These are phyloP conservation scores for Parazoanthus swiftii DNA, from an alignment of 92 coral and sea anemone genomes.

Conservation along the genomic window DNA sequence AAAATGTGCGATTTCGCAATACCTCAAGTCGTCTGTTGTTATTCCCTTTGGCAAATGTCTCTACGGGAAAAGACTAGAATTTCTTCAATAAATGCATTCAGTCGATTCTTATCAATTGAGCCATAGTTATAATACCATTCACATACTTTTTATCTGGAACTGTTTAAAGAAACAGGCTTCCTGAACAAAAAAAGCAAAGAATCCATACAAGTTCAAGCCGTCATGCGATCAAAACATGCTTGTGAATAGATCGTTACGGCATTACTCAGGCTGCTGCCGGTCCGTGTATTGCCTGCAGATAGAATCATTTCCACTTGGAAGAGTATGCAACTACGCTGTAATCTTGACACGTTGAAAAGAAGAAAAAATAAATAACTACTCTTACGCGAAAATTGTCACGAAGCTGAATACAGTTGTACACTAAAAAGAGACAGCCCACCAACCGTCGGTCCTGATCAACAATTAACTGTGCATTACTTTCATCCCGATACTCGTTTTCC, in stretches of 20 bases:
- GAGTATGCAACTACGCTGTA: neutral
- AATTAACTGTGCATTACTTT: neutral
- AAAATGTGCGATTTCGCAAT: neutral
- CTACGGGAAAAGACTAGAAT: constrained; percentile 1
- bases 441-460: neutral
- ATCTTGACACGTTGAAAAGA: neutral
- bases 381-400: neutral
- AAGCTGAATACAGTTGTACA: neutral
- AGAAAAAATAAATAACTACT: neutral
- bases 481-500: neutral
- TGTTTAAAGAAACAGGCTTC: neutral
- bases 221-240: too few relatives aligned
- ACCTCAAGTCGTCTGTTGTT: neutral
- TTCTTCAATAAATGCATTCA: neutral
- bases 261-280: neutral
- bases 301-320: neutral
- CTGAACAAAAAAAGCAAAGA: neutral
- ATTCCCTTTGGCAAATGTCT: neutral
- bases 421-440: neutral
- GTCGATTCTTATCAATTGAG: neutral
- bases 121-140: neutral
- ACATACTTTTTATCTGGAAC: neutral
- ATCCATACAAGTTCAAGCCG: too few relatives aligned
- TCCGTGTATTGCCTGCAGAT: neutral
- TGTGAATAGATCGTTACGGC: neutral